phyloP scores from a whole-genome alignment of 2,797 vertebrate species.

The Labroides dimidiatus region DNA sequence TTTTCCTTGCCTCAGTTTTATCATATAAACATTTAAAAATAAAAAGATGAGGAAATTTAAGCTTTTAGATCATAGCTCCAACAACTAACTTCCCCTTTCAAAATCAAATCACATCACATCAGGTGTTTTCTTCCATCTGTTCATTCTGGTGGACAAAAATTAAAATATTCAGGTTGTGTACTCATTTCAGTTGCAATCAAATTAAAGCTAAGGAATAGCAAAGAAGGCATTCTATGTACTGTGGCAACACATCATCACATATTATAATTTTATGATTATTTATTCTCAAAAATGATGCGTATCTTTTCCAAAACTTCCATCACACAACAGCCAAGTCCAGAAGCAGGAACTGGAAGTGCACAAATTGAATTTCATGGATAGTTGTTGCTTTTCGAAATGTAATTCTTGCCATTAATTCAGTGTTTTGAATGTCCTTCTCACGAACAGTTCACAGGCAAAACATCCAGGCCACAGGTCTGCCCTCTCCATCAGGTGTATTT shows the following conservation, averaged over 20 bases:
- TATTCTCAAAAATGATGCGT: neutral
- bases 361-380: neutral
- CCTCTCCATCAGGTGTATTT: slow-evolving; percentile 34
- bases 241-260: too few species aligned
- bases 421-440: slow-evolving; percentile 48
- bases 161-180: too few species aligned
- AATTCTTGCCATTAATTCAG: slow-evolving; percentile 4
- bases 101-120: neutral
- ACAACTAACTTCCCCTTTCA: neutral
- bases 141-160: too few species aligned
- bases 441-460: slow-evolving; percentile 34
- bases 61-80: neutral
- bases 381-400: neutral
- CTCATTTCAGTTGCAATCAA: too few species aligned
- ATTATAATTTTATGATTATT: neutral
- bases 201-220: too few species aligned
- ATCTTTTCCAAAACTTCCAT: slow-evolving; percentile 1
- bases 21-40: neutral
- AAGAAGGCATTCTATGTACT: too few species aligned
- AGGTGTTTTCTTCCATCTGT: too few species aligned
- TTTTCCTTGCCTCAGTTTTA: slow-evolving; percentile 10
- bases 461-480: neutral
- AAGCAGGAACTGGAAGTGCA: slow-evolving; percentile 1
- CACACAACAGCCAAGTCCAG: slow-evolving; percentile 7
- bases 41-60: neutral